Evolutionary conservation across 2,113 vertebrate genomes (phyloP).

Genomic region (Engystomops pustulosus): DNA sequence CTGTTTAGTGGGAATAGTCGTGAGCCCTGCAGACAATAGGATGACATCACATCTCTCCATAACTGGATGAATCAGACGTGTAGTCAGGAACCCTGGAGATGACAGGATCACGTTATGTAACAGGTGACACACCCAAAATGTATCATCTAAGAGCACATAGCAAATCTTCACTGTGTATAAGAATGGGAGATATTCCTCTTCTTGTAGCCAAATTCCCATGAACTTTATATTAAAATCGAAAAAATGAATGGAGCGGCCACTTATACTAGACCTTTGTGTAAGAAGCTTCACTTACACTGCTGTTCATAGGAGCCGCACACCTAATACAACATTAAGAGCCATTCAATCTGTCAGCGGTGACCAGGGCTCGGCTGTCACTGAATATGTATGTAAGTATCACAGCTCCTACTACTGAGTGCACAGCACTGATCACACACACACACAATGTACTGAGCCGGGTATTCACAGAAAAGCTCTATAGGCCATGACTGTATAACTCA

Average conservation of each 20-base stretch:
- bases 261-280: too few species aligned
- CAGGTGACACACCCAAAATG: not conserved
- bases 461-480: too few species aligned
- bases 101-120: not conserved
- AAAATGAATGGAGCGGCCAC: not conserved
- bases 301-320: not conserved
- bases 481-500: too few species aligned
- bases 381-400: not conserved
- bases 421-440: too few species aligned
- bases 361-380: not conserved
- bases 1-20: too few species aligned
- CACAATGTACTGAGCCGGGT: too few species aligned
- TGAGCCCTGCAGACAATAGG: not conserved
- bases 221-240: too few species aligned
- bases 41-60: not conserved
- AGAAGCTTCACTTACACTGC: not conserved
- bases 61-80: not conserved
- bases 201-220: too few species aligned
- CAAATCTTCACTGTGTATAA: too few species aligned
- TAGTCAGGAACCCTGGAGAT: not conserved
- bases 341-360: not conserved
- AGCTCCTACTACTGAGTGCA: not conserved
- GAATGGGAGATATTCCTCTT: not conserved
- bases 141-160: not conserved
- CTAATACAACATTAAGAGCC: constrained; percentile 1